phyloP scores from a whole-genome alignment of 2,113 vertebrate species.

The Pica pica region DNA sequence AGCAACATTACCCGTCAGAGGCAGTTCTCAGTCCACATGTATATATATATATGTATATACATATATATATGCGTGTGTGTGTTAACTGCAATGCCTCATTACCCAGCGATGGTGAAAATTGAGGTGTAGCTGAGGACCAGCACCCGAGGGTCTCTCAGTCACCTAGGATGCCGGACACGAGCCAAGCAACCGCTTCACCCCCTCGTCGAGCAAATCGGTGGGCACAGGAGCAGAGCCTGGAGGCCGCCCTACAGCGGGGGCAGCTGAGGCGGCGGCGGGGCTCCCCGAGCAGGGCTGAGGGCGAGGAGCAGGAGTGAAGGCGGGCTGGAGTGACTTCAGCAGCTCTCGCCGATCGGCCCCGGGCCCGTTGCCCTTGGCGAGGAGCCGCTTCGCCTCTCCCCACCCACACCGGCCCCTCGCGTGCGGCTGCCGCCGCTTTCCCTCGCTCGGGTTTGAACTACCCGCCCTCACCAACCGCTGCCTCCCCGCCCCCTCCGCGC shows the following conservation, averaged over 20 bases:
- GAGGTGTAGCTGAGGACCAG: not conserved
- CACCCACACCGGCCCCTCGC: not conserved
- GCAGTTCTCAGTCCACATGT: not conserved
- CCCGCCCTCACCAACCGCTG: conserved; percentile 60
- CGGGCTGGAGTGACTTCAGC: not conserved
- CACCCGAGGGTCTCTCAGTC: not conserved
- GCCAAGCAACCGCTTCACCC: not conserved
- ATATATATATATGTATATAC: too few relatives aligned
- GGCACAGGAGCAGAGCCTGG: not conserved
- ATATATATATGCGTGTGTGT: too few relatives aligned
- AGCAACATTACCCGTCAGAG: not conserved
- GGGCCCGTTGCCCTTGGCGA: conserved; percentile 37
- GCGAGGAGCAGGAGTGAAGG: not conserved
- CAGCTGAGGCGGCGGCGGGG: not conserved
- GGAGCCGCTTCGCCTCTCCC: not conserved
- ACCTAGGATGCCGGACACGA: not conserved
- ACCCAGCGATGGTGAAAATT: not conserved
- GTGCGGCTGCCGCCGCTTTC: conserved; percentile 20
- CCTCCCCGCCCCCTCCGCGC: not conserved
- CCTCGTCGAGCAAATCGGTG: not conserved
- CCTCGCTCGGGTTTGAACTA: conserved; percentile 64
- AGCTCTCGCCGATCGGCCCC: not conserved
- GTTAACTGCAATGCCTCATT: not conserved
- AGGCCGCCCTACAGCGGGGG: accelerated
- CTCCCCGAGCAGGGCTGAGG: not conserved